Evolutionary conservation across 2,797 vertebrate genomes (phyloP).

Genomic region (Phrynocephalus forsythii): DNA sequence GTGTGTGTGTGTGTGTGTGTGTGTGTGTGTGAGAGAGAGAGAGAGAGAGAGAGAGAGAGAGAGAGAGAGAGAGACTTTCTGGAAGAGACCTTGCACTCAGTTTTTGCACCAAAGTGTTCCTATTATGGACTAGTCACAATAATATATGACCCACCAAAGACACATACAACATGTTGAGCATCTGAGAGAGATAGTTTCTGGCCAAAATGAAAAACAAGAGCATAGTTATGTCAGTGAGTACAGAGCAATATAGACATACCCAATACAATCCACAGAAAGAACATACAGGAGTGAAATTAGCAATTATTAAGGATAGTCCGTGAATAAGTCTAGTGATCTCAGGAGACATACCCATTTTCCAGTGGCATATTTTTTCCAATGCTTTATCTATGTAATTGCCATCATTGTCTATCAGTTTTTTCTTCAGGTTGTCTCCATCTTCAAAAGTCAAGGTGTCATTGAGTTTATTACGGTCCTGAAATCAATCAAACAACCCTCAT

Average conservation of each 20-base stretch:
- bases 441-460: constrained; percentile 80
- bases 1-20: too few relatives aligned
- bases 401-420: constrained; percentile 61
- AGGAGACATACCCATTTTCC: constrained; percentile 67
- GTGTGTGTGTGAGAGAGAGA: too few relatives aligned
- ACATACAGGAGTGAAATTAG: not conserved
- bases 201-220: not conserved
- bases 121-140: not conserved
- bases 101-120: not conserved
- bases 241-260: not conserved
- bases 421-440: constrained; percentile 73
- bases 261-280: not conserved
- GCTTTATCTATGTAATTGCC: constrained; percentile 53
- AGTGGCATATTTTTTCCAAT: constrained; percentile 49
- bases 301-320: not conserved
- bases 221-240: not conserved
- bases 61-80: not conserved
- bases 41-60: too few relatives aligned
- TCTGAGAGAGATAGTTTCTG: not conserved
- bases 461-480: constrained; percentile 78
- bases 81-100: not conserved
- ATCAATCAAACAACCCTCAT: constrained; percentile 22
- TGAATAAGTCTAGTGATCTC: constrained; percentile 9
- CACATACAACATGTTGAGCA: not conserved
- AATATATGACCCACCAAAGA: not conserved